phyloP scores from a whole-genome alignment of 2,888 invertebrate species.

The Cancer borealis region DNA sequence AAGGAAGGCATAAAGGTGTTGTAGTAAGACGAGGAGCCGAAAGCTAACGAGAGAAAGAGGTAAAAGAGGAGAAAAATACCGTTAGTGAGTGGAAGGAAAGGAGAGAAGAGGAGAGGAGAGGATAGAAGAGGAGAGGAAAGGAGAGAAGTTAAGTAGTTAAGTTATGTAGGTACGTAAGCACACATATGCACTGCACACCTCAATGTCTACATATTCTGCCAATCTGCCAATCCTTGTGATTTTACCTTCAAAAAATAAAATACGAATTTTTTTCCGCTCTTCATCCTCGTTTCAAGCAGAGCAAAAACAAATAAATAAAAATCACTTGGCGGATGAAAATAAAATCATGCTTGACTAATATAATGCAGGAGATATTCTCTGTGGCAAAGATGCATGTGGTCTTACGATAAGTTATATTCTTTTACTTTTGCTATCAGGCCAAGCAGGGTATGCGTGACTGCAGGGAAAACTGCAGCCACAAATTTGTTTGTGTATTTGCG shows the following conservation, averaged over 20 bases:
- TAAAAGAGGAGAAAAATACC: neutral
- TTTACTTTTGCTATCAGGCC: neutral
- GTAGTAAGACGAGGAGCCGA: neutral
- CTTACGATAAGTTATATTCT: neutral
- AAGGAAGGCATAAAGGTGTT: neutral
- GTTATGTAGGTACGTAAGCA: neutral
- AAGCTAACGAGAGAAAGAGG: neutral
- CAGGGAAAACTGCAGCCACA: neutral
- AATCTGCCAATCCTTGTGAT: neutral
- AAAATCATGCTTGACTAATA: neutral
- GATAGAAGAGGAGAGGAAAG: neutral
- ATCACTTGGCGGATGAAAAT: neutral
- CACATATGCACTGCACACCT: neutral
- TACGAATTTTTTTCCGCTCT: neutral
- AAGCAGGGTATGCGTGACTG: neutral
- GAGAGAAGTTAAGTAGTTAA: neutral
- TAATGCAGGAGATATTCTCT: neutral
- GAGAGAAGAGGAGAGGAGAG: neutral
- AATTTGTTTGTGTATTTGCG: neutral
- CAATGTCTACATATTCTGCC: neutral
- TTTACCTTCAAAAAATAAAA: neutral
- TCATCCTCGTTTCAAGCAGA: neutral
- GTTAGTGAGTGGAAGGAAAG: neutral
- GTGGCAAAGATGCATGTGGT: neutral
- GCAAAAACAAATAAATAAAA: neutral